Evolutionary conservation across 2,797 vertebrate genomes (phyloP).

Genomic region (Rhabdomys pumilio): DNA sequence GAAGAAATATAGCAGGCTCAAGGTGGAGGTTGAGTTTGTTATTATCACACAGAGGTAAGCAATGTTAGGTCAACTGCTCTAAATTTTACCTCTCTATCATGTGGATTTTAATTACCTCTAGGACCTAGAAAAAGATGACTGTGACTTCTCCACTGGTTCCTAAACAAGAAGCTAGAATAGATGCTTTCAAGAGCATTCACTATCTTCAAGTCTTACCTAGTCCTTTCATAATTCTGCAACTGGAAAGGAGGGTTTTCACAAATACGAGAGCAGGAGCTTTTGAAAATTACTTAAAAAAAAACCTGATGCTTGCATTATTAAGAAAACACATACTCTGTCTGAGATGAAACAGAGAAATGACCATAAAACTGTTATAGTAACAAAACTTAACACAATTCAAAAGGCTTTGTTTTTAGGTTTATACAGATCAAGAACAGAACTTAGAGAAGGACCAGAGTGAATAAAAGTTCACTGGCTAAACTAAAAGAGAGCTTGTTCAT

Average conservation of each 20-base stretch:
- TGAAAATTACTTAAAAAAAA: neutral
- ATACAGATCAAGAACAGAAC: neutral
- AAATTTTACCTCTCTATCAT: slow-evolving; percentile 8
- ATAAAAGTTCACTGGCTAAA: neutral
- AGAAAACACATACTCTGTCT: neutral
- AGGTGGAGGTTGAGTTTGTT: neutral
- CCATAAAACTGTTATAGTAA: neutral
- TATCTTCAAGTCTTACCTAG: neutral
- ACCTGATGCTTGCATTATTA: neutral
- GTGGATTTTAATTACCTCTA: slow-evolving; percentile 33
- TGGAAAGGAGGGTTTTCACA: neutral
- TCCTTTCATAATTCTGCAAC: neutral
- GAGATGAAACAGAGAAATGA: neutral
- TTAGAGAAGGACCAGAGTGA: neutral
- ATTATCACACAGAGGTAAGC: neutral
- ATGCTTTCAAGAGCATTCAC: neutral
- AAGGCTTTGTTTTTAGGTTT: neutral
- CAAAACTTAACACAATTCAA: neutral
- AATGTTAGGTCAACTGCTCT: neutral
- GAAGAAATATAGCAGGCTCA: neutral
- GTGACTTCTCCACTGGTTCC: neutral
- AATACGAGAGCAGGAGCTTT: neutral
- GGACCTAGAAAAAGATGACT: slow-evolving; percentile 15
- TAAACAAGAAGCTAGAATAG: neutral
- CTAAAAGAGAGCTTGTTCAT: neutral